phyloP scores from a whole-genome alignment of 2,113 vertebrate genomes.

The Psephotus haematonotus region DNA sequence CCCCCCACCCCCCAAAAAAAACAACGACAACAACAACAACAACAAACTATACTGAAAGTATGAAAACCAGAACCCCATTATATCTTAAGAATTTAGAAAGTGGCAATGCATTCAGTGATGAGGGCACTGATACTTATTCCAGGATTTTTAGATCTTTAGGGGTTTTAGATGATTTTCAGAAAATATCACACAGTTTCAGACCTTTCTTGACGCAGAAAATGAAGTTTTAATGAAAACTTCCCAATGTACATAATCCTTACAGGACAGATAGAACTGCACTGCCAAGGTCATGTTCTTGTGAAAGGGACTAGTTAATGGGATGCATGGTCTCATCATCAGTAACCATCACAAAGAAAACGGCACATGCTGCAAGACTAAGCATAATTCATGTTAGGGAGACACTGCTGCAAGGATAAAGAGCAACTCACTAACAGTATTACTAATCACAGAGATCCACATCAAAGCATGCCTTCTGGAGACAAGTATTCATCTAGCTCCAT shows the following conservation, averaged over 20 bases:
- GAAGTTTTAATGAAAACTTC: neutral
- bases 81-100: neutral
- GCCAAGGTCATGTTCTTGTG: neutral
- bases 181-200: neutral
- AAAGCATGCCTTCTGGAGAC: slow-evolving; percentile 5
- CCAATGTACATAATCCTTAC: neutral
- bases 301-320: neutral
- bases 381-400: neutral
- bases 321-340: neutral
- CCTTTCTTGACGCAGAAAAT: neutral
- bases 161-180: neutral
- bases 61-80: neutral
- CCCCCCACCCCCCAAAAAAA: fast-evolving
- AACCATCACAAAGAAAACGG: neutral
- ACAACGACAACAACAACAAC: too few species aligned
- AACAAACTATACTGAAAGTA: neutral
- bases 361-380: neutral
- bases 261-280: neutral
- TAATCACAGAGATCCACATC: neutral
- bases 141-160: neutral
- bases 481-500: neutral
- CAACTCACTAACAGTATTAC: neutral
- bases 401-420: neutral
- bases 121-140: neutral
- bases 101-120: neutral